phyloP scores from a whole-genome alignment of 1,140 invertebrate species.

The Hypsibius dujardini region DNA sequence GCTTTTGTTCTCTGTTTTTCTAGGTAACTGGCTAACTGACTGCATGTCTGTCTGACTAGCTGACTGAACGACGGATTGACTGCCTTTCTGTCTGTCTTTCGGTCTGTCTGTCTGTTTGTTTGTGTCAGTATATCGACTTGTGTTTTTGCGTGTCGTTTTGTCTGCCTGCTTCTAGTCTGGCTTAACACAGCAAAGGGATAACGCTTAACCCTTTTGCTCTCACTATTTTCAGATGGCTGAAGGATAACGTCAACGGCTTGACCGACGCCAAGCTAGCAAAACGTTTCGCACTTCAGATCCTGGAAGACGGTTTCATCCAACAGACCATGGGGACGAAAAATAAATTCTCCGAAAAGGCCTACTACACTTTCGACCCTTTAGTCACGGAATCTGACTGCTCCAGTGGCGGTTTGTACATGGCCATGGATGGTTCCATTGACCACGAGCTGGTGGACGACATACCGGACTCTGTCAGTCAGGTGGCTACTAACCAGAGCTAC shows the following conservation, averaged over 20 bases:
- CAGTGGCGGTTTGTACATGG: not conserved
- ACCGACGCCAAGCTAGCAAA: not conserved
- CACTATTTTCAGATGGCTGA: not conserved
- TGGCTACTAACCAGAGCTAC: not conserved
- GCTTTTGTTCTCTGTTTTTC: too few species aligned
- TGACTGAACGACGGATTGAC: too few species aligned
- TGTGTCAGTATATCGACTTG: too few species aligned
- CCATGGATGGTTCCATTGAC: not conserved
- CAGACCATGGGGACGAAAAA: not conserved
- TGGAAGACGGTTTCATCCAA: not conserved
- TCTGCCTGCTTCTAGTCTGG: too few species aligned
- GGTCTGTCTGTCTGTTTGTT: too few species aligned
- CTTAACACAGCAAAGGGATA: too few species aligned
- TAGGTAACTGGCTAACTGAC: too few species aligned
- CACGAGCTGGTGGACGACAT: not conserved
- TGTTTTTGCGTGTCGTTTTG: too few species aligned
- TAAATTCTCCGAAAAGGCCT: not conserved
- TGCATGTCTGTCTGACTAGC: too few species aligned
- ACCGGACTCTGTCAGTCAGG: not conserved
- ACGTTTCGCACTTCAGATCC: not conserved
- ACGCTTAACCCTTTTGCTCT: too few species aligned
- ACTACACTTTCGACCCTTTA: not conserved
- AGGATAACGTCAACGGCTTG: not conserved
- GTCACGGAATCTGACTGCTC: not conserved
- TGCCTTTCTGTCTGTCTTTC: too few species aligned